Conservation (phyloP, 2,888 invertebrate genomes). For the Xanthorhoe designata region DNA sequence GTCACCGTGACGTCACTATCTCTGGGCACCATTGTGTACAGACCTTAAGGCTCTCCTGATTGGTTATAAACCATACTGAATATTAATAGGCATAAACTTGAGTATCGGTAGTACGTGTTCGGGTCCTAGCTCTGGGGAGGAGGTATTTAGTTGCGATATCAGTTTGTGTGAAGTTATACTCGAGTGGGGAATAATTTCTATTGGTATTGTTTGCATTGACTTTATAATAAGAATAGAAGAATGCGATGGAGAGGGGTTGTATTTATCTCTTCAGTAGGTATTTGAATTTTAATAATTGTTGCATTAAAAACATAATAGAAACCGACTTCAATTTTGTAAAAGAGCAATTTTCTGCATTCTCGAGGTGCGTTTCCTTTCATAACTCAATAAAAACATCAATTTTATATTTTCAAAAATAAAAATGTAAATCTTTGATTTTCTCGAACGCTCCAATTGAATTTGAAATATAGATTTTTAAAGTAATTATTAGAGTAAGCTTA, state of each 20-base stretch:
- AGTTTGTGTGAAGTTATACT: conserved; percentile 19
- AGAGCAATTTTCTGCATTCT: no score
- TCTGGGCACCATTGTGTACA: background rate
- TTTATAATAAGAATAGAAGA: background rate
- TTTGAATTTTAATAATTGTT: background rate
- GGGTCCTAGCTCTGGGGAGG: conserved; percentile 19
- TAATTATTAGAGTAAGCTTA: no score
- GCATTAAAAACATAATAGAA: background rate
- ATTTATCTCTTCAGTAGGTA: no score
- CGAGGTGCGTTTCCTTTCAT: no score
- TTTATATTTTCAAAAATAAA: no score
- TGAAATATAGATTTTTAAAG: no score
- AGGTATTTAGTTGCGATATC: conserved; percentile 13
- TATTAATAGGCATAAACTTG: conserved; percentile 28
- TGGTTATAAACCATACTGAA: conserved; percentile 30
- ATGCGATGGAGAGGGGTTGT: no score
- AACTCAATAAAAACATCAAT: no score
- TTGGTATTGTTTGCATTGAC: conserved; percentile 11
- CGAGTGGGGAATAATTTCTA: conserved; percentile 17
- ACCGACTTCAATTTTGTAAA: no score
- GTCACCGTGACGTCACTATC: background rate
- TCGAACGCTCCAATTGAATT: no score
- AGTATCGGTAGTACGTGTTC: conserved; percentile 27
- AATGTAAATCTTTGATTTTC: no score
- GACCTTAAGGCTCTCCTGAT: conserved; percentile 11